These are phyloP conservation scores for Barnardius zonarius DNA, from an alignment of 2,113 vertebrate species.

Conservation along the genomic window DNA sequence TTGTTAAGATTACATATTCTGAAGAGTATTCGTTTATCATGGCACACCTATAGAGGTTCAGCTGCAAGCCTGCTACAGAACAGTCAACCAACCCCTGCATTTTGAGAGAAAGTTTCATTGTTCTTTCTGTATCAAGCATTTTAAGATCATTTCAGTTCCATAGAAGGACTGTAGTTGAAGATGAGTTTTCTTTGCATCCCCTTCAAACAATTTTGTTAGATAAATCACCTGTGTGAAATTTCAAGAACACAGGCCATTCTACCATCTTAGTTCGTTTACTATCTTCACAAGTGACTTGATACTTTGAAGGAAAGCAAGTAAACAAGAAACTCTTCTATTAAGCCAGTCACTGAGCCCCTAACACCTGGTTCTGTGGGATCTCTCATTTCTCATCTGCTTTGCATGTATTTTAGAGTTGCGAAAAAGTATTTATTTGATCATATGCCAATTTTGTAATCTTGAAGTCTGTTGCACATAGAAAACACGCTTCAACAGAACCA, in stretches of 20 bases:
- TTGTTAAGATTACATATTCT: neutral
- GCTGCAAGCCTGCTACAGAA: neutral
- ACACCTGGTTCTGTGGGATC: neutral
- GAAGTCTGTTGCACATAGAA: neutral
- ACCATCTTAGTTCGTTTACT: neutral
- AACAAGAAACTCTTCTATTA: neutral
- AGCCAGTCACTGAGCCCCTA: neutral
- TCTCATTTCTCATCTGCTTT: neutral
- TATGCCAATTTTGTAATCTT: neutral
- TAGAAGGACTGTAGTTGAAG: neutral
- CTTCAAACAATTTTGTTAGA: neutral
- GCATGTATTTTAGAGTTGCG: neutral
- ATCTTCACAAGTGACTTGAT: neutral
- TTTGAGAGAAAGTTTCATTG: neutral
- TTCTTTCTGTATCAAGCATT: neutral
- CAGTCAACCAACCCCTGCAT: neutral
- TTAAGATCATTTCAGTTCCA: neutral
- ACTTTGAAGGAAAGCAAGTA: neutral
- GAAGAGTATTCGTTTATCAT: neutral
- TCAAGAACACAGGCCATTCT: neutral
- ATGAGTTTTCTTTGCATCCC: neutral
- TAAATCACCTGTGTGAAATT: neutral
- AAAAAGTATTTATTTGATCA: neutral
- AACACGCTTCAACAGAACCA: neutral
- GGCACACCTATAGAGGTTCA: neutral